These are phyloP conservation scores for Eilema griseolum DNA, from an alignment of 2,888 invertebrate genomes.

Conservation along the genomic window DNA sequence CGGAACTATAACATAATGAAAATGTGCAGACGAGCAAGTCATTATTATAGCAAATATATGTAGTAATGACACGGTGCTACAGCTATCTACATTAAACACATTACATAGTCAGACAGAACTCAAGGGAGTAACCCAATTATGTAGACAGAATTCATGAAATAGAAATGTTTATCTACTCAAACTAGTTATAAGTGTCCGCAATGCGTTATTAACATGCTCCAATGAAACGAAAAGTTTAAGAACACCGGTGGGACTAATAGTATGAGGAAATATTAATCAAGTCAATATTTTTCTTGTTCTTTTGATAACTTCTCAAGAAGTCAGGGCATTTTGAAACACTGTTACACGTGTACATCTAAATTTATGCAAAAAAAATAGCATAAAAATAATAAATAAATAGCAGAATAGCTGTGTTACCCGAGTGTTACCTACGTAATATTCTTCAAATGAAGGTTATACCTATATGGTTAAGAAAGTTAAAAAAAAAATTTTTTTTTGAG, in stretches of 20 bases:
- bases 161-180: slow-evolving; percentile 14
- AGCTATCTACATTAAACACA: neutral
- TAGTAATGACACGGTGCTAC: slow-evolving; percentile 3
- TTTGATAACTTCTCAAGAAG: too few relatives aligned
- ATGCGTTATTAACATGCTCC: slow-evolving; percentile 18
- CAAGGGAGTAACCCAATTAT: slow-evolving; percentile 8
- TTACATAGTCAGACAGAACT: neutral
- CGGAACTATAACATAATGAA: neutral
- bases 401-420: too few relatives aligned
- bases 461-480: too few relatives aligned
- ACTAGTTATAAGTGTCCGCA: slow-evolving; percentile 19
- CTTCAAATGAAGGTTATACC: slow-evolving; percentile 27
- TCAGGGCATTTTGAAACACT: neutral
- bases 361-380: too few relatives aligned
- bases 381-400: too few relatives aligned
- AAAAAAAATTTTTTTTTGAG: too few relatives aligned
- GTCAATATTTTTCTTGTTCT: neutral
- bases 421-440: slow-evolving; percentile 19
- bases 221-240: slow-evolving; percentile 24
- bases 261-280: slow-evolving; percentile 7
- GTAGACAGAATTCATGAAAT: slow-evolving; percentile 16
- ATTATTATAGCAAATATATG: slow-evolving; percentile 2
- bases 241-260: slow-evolving; percentile 10
- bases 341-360: too few relatives aligned
- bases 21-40: neutral